Base-by-base conservation (phyloP, 2,888 invertebrate species). In the Euphydryas editha region DNA sequence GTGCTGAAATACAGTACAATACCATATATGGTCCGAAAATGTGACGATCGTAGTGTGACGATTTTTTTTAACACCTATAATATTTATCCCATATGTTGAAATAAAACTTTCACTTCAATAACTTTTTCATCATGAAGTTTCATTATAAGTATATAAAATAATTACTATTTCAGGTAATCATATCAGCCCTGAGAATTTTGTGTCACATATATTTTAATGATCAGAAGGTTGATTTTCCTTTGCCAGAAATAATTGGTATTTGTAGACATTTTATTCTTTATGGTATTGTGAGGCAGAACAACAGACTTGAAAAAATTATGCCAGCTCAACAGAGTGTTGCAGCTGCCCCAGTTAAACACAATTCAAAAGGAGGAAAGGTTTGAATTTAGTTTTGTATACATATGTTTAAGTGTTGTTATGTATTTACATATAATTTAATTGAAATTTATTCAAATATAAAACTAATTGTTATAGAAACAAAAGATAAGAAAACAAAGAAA, bases 291-390 rank as follows among this genome's bases (percentile, higher is more conserved):
- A 81, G 73, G 13, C 83, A 83, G 67, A 78, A 76, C 11, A 80
- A 80, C 70, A 82, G 85, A 42, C 91, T 85, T 5, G 94, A 95
- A 1, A 92, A 90, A 75, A 93, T 95, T 36, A 85, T 93, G 81
- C 94, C 95, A 0, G 93, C 95, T 0, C 94, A 94, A 73, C 94
- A 95, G 73, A 93, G 94, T 20, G 81, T 95, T 46, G 93, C 94
- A 13, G 93, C 94, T 70, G 92, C 93, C 69, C 85, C 91, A 17
- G 83, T 90, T 0, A 76, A 84, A 57, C 90, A 87, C 69, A 90
- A 90, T 66, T 75, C 81, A 49, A 90, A 85, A 76, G 95, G 95
- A n/a, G 95, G 95, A 73, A 95, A 95, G 87, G 93, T 95, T 84
- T 75, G 5, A 21, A 20, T 11, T 7, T 11, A 49, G 5, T 51